Conservation (phyloP, 1,140 invertebrate species). For the Nixonia krombeini region DNA sequence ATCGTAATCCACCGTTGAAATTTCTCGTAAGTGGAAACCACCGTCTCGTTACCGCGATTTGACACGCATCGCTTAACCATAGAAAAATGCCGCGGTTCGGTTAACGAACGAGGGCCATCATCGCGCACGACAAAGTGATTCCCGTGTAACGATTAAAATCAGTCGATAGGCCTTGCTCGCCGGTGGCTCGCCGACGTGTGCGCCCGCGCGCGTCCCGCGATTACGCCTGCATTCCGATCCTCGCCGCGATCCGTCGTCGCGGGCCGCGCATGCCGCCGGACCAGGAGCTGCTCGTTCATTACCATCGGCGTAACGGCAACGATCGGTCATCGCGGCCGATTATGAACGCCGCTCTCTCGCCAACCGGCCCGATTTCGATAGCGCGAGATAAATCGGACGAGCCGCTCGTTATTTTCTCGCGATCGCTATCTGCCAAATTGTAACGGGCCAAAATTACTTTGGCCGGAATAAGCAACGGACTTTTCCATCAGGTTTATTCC, state of each 20-base stretch:
- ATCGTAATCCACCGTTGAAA: too few relatives aligned
- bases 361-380: conserved; percentile 13
- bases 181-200: conserved; percentile 21
- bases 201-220: conserved; percentile 15
- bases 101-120: conserved; percentile 26
- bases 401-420: too few relatives aligned
- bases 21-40: too few relatives aligned
- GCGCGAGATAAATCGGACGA: conserved; percentile 28
- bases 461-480: too few relatives aligned
- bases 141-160: conserved; percentile 18
- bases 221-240: conserved; percentile 43
- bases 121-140: conserved; percentile 35
- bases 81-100: conserved; percentile 22
- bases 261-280: conserved; percentile 10
- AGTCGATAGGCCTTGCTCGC: conserved; percentile 1
- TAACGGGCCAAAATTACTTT: too few relatives aligned
- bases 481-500: too few relatives aligned
- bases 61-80: conserved; percentile 31
- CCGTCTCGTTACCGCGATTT: conserved; percentile 27
- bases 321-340: conserved; percentile 46
- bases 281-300: conserved; percentile 47
- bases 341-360: conserved; percentile 37
- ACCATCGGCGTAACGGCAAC: conserved; percentile 44
- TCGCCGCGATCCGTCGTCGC: conserved; percentile 18
- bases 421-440: too few relatives aligned